Evolutionary conservation across 2,797 vertebrate species (phyloP).

Genomic region (Pogonophryne albipinna): DNA sequence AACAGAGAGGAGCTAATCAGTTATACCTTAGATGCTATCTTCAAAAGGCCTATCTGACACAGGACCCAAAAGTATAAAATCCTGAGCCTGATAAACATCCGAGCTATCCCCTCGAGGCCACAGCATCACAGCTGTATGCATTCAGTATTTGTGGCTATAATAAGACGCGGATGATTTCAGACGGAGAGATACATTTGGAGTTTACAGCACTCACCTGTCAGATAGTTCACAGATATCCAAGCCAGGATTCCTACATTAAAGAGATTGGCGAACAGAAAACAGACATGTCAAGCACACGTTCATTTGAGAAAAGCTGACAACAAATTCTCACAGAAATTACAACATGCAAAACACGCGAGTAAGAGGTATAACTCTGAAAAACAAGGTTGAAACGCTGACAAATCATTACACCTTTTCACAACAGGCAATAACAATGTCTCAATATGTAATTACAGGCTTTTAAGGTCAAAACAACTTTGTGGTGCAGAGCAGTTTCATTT

Average conservation of each 20-base stretch:
- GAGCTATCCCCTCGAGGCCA: constrained; percentile 37
- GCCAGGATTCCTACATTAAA: constrained; percentile 92
- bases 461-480: constrained; percentile 50
- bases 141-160: constrained; percentile 32
- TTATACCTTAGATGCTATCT: constrained; percentile 60
- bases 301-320: constrained; percentile 40
- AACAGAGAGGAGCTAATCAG: constrained; percentile 47
- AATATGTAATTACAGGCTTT: constrained; percentile 67
- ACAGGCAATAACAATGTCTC: constrained; percentile 42
- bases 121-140: constrained; percentile 1
- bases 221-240: constrained; percentile 96
- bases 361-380: constrained; percentile 14
- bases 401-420: constrained; percentile 49
- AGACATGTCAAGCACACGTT: constrained; percentile 35
- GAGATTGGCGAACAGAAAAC: constrained; percentile 43
- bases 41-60: constrained; percentile 53
- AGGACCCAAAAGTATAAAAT: constrained; percentile 44
- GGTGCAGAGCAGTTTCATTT: constrained; percentile 49
- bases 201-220: constrained; percentile 88
- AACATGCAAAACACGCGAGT: constrained; percentile 7
- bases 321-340: constrained; percentile 33
- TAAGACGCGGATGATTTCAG: constrained; percentile 8
- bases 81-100: constrained; percentile 56
- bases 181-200: background rate
- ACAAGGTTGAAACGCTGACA: constrained; percentile 68